A percentile compares a stretch with the other conserved stretches of the same genome.
Conservation (phyloP, 1,140 invertebrate genomes). For the Prorops nasuta region DNA sequence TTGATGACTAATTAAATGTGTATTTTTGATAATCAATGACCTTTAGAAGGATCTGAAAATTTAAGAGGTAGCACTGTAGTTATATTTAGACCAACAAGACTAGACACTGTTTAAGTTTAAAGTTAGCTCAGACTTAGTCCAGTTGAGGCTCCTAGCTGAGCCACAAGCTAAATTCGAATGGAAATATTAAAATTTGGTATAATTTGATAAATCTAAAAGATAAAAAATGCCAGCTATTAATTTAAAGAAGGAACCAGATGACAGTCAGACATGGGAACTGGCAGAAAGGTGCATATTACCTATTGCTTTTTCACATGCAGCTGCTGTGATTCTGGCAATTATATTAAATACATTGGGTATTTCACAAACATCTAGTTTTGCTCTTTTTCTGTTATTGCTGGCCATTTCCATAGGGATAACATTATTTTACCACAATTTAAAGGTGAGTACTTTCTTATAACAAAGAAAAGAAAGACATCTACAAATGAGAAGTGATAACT, state of each 20-base stretch:
- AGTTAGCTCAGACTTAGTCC: constrained; percentile 52
- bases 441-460: constrained; percentile 65
- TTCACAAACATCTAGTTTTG: constrained; percentile 71
- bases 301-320: constrained; percentile 73
- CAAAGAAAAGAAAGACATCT: too few relatives aligned
- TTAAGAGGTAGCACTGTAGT: constrained; percentile 38
- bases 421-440: constrained; percentile 78
- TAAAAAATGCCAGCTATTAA: constrained; percentile 36
- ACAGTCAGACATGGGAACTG: constrained; percentile 69
- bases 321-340: constrained; percentile 70
- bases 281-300: constrained; percentile 75
- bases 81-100: constrained; percentile 52
- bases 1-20: too few relatives aligned
- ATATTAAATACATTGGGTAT: constrained; percentile 69
- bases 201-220: constrained; percentile 18
- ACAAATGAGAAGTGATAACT: too few relatives aligned
- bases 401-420: constrained; percentile 68
- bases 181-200: constrained; percentile 31
- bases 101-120: constrained; percentile 52
- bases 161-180: constrained; percentile 36
- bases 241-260: constrained; percentile 41
- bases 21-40: too few relatives aligned
- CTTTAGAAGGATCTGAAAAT: constrained; percentile 40
- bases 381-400: constrained; percentile 72
- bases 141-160: constrained; percentile 41